Evolutionary conservation across 2,113 vertebrate species (phyloP), one percentile per base, ranked within the genome.

Genomic region (Gavia stellata): DNA sequence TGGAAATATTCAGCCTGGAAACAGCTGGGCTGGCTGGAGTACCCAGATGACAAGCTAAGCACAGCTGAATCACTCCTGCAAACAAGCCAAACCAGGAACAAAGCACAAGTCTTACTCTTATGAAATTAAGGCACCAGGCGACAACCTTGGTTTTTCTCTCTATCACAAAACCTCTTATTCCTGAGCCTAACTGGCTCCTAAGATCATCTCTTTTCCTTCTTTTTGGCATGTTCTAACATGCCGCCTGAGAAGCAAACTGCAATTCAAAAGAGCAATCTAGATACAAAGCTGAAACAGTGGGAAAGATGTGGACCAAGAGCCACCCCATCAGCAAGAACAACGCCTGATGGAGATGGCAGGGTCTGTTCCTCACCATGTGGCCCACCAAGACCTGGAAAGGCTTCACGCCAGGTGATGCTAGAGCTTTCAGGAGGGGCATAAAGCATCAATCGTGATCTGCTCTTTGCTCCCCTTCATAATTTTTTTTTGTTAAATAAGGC

Each of bases 291-390:
- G 68, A 59, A 80, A 9, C 5, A 4, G 44, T 23, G 34, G 63
- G 49, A 25, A 74, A 81, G 73, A 36, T 9, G 45, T 29, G 55
- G 40, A 77, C 50, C 58, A 42, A 33, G 40, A 61, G 53, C 75
- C n/a, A 19, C 40, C 5, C 20, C 26, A 74, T 11, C 65, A 70
- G 50, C 65, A 63, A 70, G 52, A 58, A 10, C 13, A 42, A 5
- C 0, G 0, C n/a, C 28, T 3, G 7, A 0, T 17, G 50, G 72
- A 65, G 50, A 24, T 31, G 50, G 18, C 75, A 65, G 77, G 34
- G 50, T 14, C 77, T 6, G 0, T 26, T 50, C 44, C 71, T 78
- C 61, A 79, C 24, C 55, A 29, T 0, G 1, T 28, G 59, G 68
- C 38, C 44, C 55, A 59, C 28, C 29, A 12, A 11, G 20, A 89